Conservation (phyloP, 2,797 vertebrate species). For the Gadopsis bispinosus region DNA sequence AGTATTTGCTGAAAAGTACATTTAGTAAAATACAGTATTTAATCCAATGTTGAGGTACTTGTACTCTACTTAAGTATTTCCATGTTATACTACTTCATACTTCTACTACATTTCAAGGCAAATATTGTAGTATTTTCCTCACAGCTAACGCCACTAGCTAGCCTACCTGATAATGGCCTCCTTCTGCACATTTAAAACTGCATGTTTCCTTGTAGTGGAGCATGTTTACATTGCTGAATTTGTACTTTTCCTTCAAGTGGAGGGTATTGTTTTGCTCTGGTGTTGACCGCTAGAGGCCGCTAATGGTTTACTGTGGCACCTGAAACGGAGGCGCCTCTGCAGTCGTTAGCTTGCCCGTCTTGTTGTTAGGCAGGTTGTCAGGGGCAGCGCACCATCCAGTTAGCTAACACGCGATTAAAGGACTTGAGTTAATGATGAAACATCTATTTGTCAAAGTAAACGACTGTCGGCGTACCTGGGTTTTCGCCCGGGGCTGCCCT, state of each 20-base stretch:
- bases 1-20: background rate
- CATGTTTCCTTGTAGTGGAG: background rate
- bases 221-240: background rate
- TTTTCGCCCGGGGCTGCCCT: background rate
- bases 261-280: background rate
- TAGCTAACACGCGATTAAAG: conserved; percentile 51
- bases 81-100: background rate
- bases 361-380: conserved; percentile 79
- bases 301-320: background rate
- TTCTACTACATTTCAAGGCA: background rate
- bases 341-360: conserved; percentile 35
- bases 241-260: background rate
- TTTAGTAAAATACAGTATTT: background rate
- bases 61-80: background rate
- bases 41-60: background rate
- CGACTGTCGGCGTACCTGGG: background rate
- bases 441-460: conserved; percentile 32
- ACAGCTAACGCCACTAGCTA: background rate
- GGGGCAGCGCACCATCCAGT: conserved; percentile 56
- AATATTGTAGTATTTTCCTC: background rate
- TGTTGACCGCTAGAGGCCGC: conserved; percentile 51
- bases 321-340: background rate
- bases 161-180: background rate
- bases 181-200: background rate
- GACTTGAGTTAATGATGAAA: conserved; percentile 54